A percentile compares a stretch with the other conserved stretches of the same genome.
These are phyloP conservation scores for Phyllotreta cruciferae DNA, from an alignment of 2,888 invertebrate genomes.

Conservation along the genomic window DNA sequence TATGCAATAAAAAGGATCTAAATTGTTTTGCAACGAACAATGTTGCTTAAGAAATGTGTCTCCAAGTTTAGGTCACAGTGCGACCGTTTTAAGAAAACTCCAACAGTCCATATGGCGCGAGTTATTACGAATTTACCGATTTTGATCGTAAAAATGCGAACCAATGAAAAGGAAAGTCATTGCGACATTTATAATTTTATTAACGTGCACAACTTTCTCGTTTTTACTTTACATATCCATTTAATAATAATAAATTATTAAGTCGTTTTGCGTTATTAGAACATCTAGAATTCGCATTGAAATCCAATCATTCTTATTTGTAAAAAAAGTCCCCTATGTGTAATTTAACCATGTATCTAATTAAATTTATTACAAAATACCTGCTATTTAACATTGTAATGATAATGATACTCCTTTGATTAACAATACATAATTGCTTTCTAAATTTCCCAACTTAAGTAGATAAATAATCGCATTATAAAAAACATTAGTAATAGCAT, in stretches of 20 bases:
- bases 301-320: too few species aligned
- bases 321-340: too few species aligned
- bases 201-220: slow-evolving; percentile 1
- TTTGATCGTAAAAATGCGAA: not conserved
- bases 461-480: slow-evolving; percentile 9
- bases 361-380: slow-evolving; percentile 5
- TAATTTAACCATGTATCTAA: too few species aligned
- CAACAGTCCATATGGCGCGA: too few species aligned
- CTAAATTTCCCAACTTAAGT: slow-evolving; percentile 15
- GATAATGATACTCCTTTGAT: slow-evolving; percentile 15
- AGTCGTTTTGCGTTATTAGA: not conserved
- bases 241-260: not conserved
- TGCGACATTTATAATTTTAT: slow-evolving; percentile 7
- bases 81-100: too few species aligned
- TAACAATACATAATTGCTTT: slow-evolving; percentile 17
- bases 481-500: slow-evolving; percentile 4
- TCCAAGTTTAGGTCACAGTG: too few species aligned
- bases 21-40: not conserved
- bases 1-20: not conserved
- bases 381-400: slow-evolving; percentile 12
- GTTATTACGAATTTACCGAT: too few species aligned
- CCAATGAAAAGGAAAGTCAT: slow-evolving; percentile 12
- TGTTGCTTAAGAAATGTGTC: not conserved
- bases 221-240: not conserved
- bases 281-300: not conserved